phyloP scores from a whole-genome alignment of 1,140 invertebrate genomes.

The Copidosoma floridanum region DNA sequence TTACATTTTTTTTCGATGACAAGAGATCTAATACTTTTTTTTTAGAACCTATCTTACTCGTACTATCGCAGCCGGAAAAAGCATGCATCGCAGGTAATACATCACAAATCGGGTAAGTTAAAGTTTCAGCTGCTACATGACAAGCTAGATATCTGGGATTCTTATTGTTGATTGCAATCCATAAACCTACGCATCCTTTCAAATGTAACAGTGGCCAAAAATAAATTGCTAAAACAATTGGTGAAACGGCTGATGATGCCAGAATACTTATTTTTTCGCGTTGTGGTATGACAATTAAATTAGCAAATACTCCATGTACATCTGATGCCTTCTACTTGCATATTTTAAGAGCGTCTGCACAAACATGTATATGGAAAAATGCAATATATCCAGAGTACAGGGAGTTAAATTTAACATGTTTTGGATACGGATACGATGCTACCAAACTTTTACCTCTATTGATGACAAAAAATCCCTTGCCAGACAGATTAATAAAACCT shows the following conservation, averaged over 20 bases:
- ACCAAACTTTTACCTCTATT: too few species aligned
- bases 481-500: too few species aligned
- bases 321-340: neutral
- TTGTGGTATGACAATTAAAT: neutral
- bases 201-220: neutral
- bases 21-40: neutral
- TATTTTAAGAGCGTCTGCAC: neutral
- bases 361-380: too few species aligned
- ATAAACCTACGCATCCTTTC: neutral
- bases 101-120: neutral
- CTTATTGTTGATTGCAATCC: neutral
- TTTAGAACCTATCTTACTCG: slow-evolving; percentile 1
- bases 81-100: neutral
- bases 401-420: too few species aligned
- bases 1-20: neutral
- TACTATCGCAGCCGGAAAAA: neutral
- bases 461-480: too few species aligned
- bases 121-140: too few species aligned
- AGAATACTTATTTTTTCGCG: neutral
- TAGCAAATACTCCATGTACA: neutral
- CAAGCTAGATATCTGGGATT: too few species aligned
- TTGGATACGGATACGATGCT: too few species aligned
- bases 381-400: neutral
- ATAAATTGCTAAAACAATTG: too few species aligned
- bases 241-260: neutral